phyloP scores from a whole-genome alignment of 2,113 vertebrate species.

The Lethenteron camtschaticum region DNA sequence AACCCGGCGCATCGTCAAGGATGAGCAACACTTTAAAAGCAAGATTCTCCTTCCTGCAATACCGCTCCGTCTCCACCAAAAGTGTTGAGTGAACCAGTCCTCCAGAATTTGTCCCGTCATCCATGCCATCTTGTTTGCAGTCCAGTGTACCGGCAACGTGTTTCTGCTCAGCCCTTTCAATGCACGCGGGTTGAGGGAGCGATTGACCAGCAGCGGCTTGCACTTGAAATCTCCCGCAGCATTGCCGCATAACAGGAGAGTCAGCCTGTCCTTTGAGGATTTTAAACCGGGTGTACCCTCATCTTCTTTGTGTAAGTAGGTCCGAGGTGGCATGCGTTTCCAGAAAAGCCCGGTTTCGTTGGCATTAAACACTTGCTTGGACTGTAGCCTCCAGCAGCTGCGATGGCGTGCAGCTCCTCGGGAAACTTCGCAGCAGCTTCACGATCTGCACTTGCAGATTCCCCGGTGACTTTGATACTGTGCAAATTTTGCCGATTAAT shows the following conservation, averaged over 20 bases:
- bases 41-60: not conserved
- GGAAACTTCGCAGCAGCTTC: not conserved
- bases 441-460: not conserved
- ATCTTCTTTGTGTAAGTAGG: not conserved
- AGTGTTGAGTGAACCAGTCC: constrained; percentile 3
- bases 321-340: not conserved
- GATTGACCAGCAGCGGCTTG: not conserved
- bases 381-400: not conserved
- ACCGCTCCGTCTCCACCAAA: not conserved
- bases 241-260: constrained; percentile 4
- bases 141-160: not conserved
- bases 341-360: constrained; percentile 1
- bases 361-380: constrained; percentile 3
- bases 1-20: not conserved
- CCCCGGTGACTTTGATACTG: not conserved
- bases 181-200: not conserved
- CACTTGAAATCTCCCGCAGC: constrained; percentile 3
- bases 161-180: not conserved
- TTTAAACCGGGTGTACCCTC: not conserved
- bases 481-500: not conserved
- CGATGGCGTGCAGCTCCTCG: not conserved
- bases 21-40: constrained; percentile 3
- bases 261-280: not conserved
- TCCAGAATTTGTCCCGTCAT: not conserved
- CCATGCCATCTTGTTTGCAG: not conserved